A percentile compares a stretch with the other conserved stretches of the same genome.
Evolutionary conservation across 2,113 vertebrate genomes (phyloP).

Genomic region (Tetrax tetrax): DNA sequence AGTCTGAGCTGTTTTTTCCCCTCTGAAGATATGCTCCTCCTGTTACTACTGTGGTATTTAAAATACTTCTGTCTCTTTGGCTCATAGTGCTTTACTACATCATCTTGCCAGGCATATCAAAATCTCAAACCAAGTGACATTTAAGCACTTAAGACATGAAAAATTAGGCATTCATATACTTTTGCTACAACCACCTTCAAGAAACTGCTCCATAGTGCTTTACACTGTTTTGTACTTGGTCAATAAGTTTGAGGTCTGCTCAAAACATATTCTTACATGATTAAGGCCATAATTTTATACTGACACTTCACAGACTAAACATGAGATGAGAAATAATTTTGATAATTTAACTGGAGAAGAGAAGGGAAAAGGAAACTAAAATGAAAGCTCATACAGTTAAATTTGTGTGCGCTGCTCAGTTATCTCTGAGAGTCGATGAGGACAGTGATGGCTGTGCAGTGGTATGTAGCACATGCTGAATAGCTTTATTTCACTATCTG

Average conservation of each 20-base stretch:
- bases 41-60: not conserved
- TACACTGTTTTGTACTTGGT: not conserved
- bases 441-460: not conserved
- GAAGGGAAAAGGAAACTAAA: not conserved
- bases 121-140: not conserved
- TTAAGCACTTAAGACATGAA: conserved; percentile 37
- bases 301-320: conserved; percentile 42
- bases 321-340: not conserved
- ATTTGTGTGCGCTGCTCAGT: conserved; percentile 27
- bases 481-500: not conserved
- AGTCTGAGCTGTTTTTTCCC: not conserved
- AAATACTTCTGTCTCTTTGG: conserved; percentile 35
- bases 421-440: not conserved
- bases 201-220: not conserved
- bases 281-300: conserved; percentile 42
- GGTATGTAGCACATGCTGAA: not conserved
- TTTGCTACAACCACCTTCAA: not conserved
- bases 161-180: not conserved
- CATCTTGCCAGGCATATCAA: not conserved
- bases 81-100: conserved; percentile 29
- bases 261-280: conserved; percentile 22
- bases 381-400: not conserved
- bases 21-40: not conserved
- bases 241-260: conserved; percentile 26
- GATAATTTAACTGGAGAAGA: not conserved